Evolutionary conservation across 1,140 invertebrate genomes (phyloP).

Genomic region (Drosophila ercepeae): DNA sequence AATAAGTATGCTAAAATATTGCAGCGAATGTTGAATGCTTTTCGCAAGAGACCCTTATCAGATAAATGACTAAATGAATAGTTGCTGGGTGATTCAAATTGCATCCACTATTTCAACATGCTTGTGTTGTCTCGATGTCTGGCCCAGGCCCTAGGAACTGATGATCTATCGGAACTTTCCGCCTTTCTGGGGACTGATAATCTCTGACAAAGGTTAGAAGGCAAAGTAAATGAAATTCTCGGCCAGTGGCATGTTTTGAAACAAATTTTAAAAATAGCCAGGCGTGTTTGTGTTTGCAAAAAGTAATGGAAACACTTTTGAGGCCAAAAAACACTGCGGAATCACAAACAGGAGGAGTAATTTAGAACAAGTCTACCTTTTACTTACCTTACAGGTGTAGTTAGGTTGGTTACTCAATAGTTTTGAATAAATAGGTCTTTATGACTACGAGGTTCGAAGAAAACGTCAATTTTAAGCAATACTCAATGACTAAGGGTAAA

Average conservation of each 20-base stretch:
- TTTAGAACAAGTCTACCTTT: too few relatives aligned
- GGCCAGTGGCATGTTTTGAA: slow-evolving; percentile 43
- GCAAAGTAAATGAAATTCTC: slow-evolving; percentile 27
- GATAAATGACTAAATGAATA: neutral
- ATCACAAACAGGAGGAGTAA: too few relatives aligned
- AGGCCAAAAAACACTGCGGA: too few relatives aligned
- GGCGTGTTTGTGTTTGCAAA: slow-evolving; percentile 6
- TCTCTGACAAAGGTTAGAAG: slow-evolving; percentile 29
- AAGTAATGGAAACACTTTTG: neutral
- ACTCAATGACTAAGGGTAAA: neutral
- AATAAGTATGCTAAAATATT: slow-evolving; percentile 11
- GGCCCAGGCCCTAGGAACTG: slow-evolving; percentile 36
- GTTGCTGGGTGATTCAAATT: slow-evolving; percentile 58
- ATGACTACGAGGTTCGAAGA: too few relatives aligned
- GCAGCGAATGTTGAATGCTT: neutral
- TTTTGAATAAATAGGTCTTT: neutral
- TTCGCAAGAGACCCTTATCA: neutral
- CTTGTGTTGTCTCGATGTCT: slow-evolving; percentile 24
- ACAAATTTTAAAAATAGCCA: slow-evolving; percentile 48
- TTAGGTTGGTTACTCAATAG: neutral
- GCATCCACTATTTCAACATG: slow-evolving; percentile 40
- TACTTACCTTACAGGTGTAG: neutral
- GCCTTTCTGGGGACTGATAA: slow-evolving; percentile 25
- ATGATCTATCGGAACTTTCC: slow-evolving; percentile 51
- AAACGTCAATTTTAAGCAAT: too few relatives aligned